Percentiles rank a stretch among this genome's conserved stretches.
phyloP scores from a whole-genome alignment of 2,797 vertebrate species.

The Siniperca scherzeri region DNA sequence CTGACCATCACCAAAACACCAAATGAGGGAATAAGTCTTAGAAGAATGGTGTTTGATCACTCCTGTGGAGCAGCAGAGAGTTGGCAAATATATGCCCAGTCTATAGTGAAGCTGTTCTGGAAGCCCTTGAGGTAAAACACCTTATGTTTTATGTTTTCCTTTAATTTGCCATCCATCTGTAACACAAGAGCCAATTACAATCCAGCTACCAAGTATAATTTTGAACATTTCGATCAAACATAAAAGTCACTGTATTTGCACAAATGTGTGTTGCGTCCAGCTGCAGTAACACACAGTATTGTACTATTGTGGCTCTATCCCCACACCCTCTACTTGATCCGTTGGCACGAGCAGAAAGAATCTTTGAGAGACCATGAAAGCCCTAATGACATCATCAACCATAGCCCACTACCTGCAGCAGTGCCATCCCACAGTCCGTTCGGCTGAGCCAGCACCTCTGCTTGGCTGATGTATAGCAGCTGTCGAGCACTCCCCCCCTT shows the following conservation, averaged over 20 bases:
- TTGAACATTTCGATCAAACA: background rate
- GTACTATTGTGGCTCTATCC: background rate
- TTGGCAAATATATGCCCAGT: background rate
- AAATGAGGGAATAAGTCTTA: background rate
- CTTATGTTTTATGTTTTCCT: background rate
- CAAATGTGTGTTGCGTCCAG: background rate
- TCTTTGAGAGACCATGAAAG: slow-evolving; percentile 43
- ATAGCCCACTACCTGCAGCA: slow-evolving; percentile 61
- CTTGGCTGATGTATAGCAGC: slow-evolving; percentile 66
- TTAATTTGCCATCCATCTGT: background rate
- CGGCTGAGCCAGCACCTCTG: slow-evolving; percentile 74
- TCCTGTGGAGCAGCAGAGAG: too few species aligned
- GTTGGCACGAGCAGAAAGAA: slow-evolving; percentile 36
- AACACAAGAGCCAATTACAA: background rate
- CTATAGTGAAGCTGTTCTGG: background rate
- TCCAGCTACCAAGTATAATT: background rate
- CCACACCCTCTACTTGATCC: slow-evolving; percentile 15
- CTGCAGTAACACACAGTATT: background rate
- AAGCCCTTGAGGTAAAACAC: background rate
- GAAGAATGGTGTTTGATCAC: background rate
- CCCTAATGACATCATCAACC: slow-evolving; percentile 73
- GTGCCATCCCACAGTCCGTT: slow-evolving; percentile 49
- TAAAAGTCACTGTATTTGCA: background rate
- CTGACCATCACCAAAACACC: background rate
- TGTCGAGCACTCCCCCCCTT: slow-evolving; percentile 21